Evolutionary conservation across 2,797 vertebrate species (phyloP), one percentile per base, ranked within the genome.

Genomic region (Pteropus rufus): DNA sequence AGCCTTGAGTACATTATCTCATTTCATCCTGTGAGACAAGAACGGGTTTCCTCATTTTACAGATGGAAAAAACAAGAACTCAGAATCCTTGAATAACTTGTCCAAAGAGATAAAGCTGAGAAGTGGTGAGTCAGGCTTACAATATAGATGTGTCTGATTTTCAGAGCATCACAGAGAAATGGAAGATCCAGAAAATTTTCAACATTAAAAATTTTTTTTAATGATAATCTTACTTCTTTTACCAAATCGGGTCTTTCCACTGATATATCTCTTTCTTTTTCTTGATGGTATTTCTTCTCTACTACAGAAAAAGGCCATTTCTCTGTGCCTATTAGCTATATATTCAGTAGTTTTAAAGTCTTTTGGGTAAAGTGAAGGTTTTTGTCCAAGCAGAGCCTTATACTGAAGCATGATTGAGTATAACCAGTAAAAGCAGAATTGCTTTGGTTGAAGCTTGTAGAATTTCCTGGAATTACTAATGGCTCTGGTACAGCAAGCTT

Each of bases 401-500:
- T 3, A 49, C 34, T 88, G 44, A 95, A 58, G n/a, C n/a, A 56
- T 44, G 49, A 70, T 52, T 5, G 24, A 93, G 14, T 65, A 23
- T 70, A 87, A 65, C 69, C 19, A 7, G 34, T 94, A 89, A 81
- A 81, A 92, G 65, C 76, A 80, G 64, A 80, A 39, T 75, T 89
- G 44, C 19, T 93, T 1, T 87, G 15, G 31, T 85, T 23, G 26
- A 92, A 79, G 56, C 23, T 93, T 84, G 36, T 69, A 89, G 79
- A 92, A 67, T 84, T 96, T 96, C 91, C 79, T 90, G 60, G 46
- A 87, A 75, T 97, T 69, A 64, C 76, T 94, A 52, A 88, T 84
- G 56, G 49, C 52, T 94, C 41, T 92, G 49, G 36, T 85, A 64
- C 29, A 87, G 56, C 44, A 90, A 77, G 62, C 21, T 94, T 46